Conservation (phyloP, 2,797 vertebrate genomes). For the Netta rufina region DNA sequence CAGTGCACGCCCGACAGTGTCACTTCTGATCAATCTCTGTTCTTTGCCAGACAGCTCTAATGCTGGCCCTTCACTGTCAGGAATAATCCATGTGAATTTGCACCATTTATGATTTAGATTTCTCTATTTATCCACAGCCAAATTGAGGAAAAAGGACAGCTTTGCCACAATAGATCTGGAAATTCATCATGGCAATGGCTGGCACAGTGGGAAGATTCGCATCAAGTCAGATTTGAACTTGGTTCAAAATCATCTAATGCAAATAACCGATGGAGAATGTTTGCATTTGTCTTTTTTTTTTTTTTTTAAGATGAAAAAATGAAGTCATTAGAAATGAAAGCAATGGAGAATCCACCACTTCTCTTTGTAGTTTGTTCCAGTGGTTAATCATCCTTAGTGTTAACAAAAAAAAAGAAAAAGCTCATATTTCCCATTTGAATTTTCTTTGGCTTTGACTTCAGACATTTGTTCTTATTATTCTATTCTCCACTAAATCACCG, state of each 20-base stretch:
- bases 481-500: slow-evolving; percentile 22
- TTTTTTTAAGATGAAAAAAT: background rate
- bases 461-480: slow-evolving; percentile 32
- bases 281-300: background rate
- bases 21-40: background rate
- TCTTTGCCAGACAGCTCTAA: background rate
- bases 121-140: background rate
- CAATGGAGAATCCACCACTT: background rate
- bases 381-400: slow-evolving; percentile 7
- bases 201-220: background rate
- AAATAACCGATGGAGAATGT: slow-evolving; percentile 9
- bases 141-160: background rate
- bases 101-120: background rate
- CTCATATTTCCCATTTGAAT: slow-evolving; percentile 29
- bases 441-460: slow-evolving; percentile 61
- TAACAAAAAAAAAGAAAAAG: background rate
- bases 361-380: slow-evolving; percentile 51
- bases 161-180: background rate
- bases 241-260: background rate
- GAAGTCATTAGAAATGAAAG: slow-evolving; percentile 42
- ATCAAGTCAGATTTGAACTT: background rate
- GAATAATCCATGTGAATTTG: background rate
- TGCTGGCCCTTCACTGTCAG: background rate
- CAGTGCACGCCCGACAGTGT: background rate
- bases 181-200: background rate